These are phyloP conservation scores for Drosophila histrio DNA, from an alignment of 2,888 invertebrate species.

Conservation along the genomic window DNA sequence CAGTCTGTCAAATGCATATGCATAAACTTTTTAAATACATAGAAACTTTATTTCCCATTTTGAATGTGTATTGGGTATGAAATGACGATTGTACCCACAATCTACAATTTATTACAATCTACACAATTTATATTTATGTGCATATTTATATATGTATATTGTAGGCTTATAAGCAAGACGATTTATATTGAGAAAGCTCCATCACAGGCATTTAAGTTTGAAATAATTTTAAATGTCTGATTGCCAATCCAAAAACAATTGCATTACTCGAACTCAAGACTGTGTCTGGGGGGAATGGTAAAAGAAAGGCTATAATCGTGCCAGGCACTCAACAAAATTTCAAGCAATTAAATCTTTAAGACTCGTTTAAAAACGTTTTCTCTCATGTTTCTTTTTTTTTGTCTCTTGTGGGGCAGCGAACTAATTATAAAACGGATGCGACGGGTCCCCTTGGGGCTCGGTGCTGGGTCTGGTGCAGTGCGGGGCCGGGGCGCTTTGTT, in stretches of 20 bases:
- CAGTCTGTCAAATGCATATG: too few relatives aligned
- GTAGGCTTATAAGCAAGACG: too few relatives aligned
- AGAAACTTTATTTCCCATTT: too few relatives aligned
- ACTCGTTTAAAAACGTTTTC: constrained; percentile 70
- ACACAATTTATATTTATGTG: too few relatives aligned
- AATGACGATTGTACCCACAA: too few relatives aligned
- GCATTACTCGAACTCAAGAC: constrained; percentile 60
- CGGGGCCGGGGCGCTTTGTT: constrained; percentile 35
- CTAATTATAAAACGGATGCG: constrained; percentile 81
- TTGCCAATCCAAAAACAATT: constrained; percentile 61
- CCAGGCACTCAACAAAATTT: constrained; percentile 64
- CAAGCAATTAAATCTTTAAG: constrained; percentile 80
- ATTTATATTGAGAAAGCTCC: too few relatives aligned
- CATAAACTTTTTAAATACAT: too few relatives aligned
- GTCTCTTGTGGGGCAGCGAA: constrained; percentile 47
- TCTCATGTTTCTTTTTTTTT: constrained; percentile 17
- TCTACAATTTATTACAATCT: too few relatives aligned
- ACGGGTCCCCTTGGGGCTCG: constrained; percentile 31
- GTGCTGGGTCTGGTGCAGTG: not conserved
- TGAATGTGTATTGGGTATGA: too few relatives aligned
- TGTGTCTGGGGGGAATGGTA: constrained; percentile 2
- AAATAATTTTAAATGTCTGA: not conserved
- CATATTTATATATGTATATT: too few relatives aligned
- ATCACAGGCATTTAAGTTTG: too few relatives aligned
- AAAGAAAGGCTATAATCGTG: constrained; percentile 51